Percentiles rank a stretch among this genome's conserved stretches.
phyloP scores from a whole-genome alignment of 2,113 vertebrate species.

The Burhinus oedicnemus region DNA sequence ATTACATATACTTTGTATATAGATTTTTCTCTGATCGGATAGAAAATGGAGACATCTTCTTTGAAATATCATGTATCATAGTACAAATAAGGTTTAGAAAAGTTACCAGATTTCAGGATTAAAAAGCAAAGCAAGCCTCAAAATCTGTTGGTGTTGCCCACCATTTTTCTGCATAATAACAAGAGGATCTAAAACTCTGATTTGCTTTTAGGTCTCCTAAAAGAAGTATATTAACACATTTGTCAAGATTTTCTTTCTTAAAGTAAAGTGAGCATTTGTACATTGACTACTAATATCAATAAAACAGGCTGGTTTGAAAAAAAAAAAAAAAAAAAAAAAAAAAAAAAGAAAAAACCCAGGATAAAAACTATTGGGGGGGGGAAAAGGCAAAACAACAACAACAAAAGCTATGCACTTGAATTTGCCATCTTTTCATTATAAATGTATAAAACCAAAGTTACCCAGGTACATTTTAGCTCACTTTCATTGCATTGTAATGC shows the following conservation, averaged over 20 bases:
- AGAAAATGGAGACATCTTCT: not conserved
- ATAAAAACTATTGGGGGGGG: accelerated
- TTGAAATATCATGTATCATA: not conserved
- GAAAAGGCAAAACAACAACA: not conserved
- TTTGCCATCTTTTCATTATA: not conserved
- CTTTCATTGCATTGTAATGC: not conserved
- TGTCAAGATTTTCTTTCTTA: not conserved
- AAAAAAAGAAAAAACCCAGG: not conserved
- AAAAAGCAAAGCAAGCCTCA: not conserved
- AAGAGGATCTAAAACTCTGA: not conserved
- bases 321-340: too few species aligned
- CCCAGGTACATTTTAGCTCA: not conserved
- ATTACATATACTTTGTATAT: not conserved
- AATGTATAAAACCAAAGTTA: not conserved
- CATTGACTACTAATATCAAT: not conserved
- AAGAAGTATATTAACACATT: not conserved
- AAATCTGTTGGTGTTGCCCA: not conserved
- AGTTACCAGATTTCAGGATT: not conserved
- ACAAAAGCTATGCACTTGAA: not conserved
- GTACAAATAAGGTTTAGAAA: not conserved
- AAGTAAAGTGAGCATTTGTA: not conserved
- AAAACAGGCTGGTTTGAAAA: accelerated
- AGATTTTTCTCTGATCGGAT: not conserved
- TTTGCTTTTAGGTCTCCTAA: not conserved
- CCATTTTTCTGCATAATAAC: not conserved